Base-by-base conservation (phyloP, 2,113 vertebrate genomes). In the Trematocara unimaculatum region DNA sequence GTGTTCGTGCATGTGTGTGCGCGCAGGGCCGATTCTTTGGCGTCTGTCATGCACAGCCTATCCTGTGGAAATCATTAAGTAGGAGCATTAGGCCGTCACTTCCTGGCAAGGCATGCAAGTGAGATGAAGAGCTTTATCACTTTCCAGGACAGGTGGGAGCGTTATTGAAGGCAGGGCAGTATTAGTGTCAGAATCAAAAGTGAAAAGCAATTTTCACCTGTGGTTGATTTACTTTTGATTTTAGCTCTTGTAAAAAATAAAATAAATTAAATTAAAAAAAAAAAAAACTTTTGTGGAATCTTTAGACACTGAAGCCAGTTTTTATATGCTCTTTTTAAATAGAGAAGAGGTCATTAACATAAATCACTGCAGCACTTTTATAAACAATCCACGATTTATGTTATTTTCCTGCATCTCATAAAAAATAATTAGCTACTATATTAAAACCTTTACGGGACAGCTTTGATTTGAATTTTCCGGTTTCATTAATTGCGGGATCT, bases 21-120 rank as follows among this genome's bases (percentile, higher is more conserved):
- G 86, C 84, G 88, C 84, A 84, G 91, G 88, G 58, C 72, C 88
- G 89, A 92, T 93, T 91, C 92, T 94, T 87, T 92, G 91, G 91
- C 88, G 91, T 93, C 94, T 90, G 95, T 96, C 96, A 95, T 89
- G 93, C 91, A 47, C 89, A 81, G 93, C 90, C 90, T 91, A 85
- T 95, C 91, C 94, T 96, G 95, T 94, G 92, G 95, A 96, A 96
- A 96, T 95, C 95, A 96, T 96, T 96, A 96, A 95, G 94, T 91
- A 92, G 88, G 83, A 93, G 94, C 93, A 95, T 90, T 94, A 95
- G 94, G 92, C 95, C 87, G 89, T 96, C 94, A 91, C 95, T 95
- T 96, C 95, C 94, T 94, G 92, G 90, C 87, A 87, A 62, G 92
- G 90, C 78, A 87, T 81, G 90, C 91, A 58, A 92, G 84, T 79